Evolutionary conservation across 2,888 invertebrate species (phyloP).

Genomic region (Drosophila tripunctata): DNA sequence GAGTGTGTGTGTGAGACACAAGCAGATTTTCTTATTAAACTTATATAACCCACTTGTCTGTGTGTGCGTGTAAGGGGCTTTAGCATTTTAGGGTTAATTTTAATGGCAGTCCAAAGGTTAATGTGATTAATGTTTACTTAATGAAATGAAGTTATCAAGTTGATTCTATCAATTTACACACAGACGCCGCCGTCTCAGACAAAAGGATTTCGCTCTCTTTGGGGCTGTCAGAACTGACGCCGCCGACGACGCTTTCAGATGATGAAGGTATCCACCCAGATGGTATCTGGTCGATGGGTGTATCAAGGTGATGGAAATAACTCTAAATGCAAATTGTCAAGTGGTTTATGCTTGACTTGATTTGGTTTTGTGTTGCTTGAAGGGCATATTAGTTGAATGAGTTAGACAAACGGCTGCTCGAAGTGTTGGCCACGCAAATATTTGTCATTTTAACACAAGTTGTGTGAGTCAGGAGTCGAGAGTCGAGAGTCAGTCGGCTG

Average conservation of each 20-base stretch:
- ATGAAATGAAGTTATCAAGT: slow-evolving; percentile 80
- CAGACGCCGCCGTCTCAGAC: slow-evolving; percentile 58
- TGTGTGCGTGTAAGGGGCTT: not conserved
- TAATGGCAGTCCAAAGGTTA: slow-evolving; percentile 62
- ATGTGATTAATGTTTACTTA: slow-evolving; percentile 80
- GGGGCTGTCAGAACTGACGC: slow-evolving; percentile 58
- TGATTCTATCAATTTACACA: slow-evolving; percentile 78
- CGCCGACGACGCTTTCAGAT: slow-evolving; percentile 25
- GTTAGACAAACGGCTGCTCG: slow-evolving; percentile 47
- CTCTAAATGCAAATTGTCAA: slow-evolving; percentile 47
- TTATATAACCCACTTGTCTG: slow-evolving; percentile 31
- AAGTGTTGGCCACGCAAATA: slow-evolving; percentile 55
- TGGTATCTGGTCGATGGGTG: slow-evolving; percentile 22
- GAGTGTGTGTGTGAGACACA: slow-evolving; percentile 30
- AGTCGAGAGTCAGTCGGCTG: not conserved
- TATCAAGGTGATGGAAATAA: not conserved
- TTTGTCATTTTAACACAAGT: slow-evolving; percentile 46
- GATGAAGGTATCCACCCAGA: slow-evolving; percentile 55
- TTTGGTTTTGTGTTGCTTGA: slow-evolving; percentile 19
- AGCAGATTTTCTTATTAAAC: slow-evolving; percentile 69
- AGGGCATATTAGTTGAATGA: slow-evolving; percentile 66
- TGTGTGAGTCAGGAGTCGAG: slow-evolving; percentile 6
- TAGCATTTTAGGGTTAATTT: slow-evolving; percentile 71
- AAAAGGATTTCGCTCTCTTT: slow-evolving; percentile 41
- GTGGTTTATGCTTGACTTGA: slow-evolving; percentile 27